These are phyloP conservation scores for Mungos mungo DNA, from an alignment of 2,113 vertebrate genomes.

Conservation along the genomic window DNA sequence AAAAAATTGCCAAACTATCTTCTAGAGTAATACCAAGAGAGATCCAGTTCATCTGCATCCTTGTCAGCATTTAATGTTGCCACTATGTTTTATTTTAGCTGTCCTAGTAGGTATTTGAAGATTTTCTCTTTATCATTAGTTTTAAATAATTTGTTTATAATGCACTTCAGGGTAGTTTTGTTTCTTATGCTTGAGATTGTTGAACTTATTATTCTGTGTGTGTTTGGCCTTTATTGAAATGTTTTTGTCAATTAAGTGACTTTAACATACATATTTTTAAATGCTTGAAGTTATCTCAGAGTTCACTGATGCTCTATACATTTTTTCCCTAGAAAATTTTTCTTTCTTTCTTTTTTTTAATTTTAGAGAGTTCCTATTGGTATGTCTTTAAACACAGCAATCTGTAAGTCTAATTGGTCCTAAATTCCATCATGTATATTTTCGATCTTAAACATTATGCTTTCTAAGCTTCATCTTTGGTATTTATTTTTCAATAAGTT, in stretches of 20 bases:
- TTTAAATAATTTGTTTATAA: background rate
- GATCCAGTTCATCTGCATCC: background rate
- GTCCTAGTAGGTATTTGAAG: background rate
- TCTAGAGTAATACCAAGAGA: background rate
- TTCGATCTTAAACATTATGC: background rate
- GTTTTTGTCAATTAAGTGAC: background rate
- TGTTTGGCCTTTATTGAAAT: background rate
- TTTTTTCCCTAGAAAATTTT: background rate
- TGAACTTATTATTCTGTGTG: background rate
- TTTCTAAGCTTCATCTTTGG: background rate
- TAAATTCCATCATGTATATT: background rate
- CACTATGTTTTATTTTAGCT: background rate
- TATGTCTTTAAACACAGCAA: background rate
- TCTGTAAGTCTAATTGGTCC: background rate
- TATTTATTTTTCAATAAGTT: constrained; percentile 16
- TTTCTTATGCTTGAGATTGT: background rate
- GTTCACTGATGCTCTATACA: background rate
- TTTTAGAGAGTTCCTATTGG: background rate
- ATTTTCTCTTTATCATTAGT: background rate
- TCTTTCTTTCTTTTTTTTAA: background rate
- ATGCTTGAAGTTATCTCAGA: background rate
- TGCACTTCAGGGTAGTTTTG: background rate
- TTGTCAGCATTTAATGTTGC: background rate
- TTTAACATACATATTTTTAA: background rate
- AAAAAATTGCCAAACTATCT: background rate